phyloP scores from a whole-genome alignment of 1,140 invertebrate species.

The Cotesia glomerata region DNA sequence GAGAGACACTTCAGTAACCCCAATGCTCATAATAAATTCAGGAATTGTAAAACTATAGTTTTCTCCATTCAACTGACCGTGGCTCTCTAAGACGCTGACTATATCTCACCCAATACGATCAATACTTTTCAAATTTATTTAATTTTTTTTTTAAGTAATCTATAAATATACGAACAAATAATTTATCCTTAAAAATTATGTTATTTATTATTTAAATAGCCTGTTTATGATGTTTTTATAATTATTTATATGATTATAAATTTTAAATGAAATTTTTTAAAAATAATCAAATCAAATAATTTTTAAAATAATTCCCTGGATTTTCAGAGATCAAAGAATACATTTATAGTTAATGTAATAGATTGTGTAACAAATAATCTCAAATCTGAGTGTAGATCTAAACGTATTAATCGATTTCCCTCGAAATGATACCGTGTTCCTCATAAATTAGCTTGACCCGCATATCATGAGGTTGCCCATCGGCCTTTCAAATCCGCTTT shows the following conservation, averaged over 20 bases:
- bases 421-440: neutral
- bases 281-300: too few species aligned
- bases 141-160: too few species aligned
- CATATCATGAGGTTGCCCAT: slow-evolving; percentile 21
- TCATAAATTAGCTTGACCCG: slow-evolving; percentile 33
- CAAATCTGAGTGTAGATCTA: neutral
- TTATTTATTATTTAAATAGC: neutral
- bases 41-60: slow-evolving; percentile 58
- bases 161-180: too few species aligned
- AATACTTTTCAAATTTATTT: too few species aligned
- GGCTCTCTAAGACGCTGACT: slow-evolving; percentile 54
- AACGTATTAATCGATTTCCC: slow-evolving; percentile 21
- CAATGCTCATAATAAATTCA: slow-evolving; percentile 62
- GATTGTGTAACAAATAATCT: neutral
- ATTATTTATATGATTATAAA: neutral
- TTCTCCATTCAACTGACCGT: slow-evolving; percentile 57
- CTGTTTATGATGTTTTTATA: neutral
- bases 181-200: too few species aligned
- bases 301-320: too few species aligned
- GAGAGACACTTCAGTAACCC: slow-evolving; percentile 44
- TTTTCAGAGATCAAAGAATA: too few species aligned
- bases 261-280: neutral
- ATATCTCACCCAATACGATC: too few species aligned
- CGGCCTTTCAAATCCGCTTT: slow-evolving; percentile 17
- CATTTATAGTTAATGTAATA: too few species aligned